Evolutionary conservation across 1,140 invertebrate genomes (phyloP).

Genomic region (Gonioctena quinquepunctata): DNA sequence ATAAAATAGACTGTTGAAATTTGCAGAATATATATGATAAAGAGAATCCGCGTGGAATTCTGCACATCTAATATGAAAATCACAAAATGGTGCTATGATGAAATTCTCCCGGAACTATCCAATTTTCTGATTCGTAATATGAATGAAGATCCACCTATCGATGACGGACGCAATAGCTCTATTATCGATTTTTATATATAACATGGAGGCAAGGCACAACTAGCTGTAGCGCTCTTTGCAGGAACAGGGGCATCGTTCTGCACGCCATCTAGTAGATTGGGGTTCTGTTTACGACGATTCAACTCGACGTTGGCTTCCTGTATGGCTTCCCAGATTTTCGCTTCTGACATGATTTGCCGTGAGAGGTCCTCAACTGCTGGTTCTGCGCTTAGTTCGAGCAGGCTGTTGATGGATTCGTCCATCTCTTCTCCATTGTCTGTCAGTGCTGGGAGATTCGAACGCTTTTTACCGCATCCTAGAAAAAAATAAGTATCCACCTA

Average conservation of each 20-base stretch:
- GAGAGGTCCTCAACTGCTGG: constrained; percentile 73
- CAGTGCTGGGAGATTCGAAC: constrained; percentile 59
- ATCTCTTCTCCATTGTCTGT: constrained; percentile 50
- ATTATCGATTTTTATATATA: constrained; percentile 46
- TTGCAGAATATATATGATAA: no score
- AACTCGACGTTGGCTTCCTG: constrained; percentile 73
- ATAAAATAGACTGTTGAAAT: no score
- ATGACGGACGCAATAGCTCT: no score
- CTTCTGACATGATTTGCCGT: constrained; percentile 74
- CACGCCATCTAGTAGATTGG: constrained; percentile 37
- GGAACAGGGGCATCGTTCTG: constrained; percentile 33
- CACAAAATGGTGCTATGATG: no score
- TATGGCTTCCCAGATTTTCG: constrained; percentile 76
- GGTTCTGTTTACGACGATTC: constrained; percentile 61
- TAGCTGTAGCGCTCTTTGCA: constrained; percentile 38
- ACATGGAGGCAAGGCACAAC: constrained; percentile 50
- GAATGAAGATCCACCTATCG: no score
- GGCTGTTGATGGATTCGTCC: constrained; percentile 66
- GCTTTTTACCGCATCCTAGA: constrained; percentile 70
- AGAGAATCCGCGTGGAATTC: no score
- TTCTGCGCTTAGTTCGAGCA: constrained; percentile 68
- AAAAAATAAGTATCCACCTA: no score
- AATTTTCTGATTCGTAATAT: no score
- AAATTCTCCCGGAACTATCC: no score
- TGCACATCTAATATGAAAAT: no score